phyloP scores from a whole-genome alignment of 2,113 vertebrate species.

The Fulica atra region DNA sequence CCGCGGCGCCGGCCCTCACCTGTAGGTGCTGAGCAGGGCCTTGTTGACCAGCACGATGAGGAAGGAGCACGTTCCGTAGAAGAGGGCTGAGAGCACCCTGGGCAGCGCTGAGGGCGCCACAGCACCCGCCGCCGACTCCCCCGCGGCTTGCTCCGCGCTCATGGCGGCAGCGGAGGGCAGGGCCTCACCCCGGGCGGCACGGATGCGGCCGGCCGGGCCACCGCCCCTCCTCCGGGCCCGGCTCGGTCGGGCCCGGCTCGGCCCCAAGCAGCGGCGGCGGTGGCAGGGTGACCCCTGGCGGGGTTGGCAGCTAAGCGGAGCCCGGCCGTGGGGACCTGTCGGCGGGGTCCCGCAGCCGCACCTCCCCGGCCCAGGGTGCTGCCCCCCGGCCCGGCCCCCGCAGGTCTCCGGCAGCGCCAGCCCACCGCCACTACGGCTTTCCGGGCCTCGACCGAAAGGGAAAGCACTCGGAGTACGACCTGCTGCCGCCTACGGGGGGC shows the following conservation, averaged over 20 bases:
- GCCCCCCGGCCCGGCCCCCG: not conserved
- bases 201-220: not conserved
- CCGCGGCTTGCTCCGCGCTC: not conserved
- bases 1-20: constrained; percentile 70
- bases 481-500: no score
- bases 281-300: not conserved
- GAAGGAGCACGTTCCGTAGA: constrained; percentile 88
- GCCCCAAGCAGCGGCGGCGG: not conserved
- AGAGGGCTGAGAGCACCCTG: constrained; percentile 78
- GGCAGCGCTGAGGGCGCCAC: not conserved
- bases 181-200: not conserved
- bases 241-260: not conserved
- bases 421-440: no score
- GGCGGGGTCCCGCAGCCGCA: not conserved
- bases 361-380: not conserved
- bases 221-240: not conserved
- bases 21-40: constrained; percentile 84
- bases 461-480: rapidly evolving
- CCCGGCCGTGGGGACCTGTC: not conserved
- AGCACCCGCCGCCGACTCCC: not conserved
- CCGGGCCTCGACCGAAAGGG: no score
- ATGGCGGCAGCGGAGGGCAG: not conserved
- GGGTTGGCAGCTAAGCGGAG: not conserved
- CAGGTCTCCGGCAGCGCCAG: not conserved
- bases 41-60: constrained; percentile 90